A percentile compares a stretch with the other conserved stretches of the same genome.
These are phyloP conservation scores for Thunnus maccoyii DNA, from an alignment of 2,113 vertebrate species.

Conservation along the genomic window DNA sequence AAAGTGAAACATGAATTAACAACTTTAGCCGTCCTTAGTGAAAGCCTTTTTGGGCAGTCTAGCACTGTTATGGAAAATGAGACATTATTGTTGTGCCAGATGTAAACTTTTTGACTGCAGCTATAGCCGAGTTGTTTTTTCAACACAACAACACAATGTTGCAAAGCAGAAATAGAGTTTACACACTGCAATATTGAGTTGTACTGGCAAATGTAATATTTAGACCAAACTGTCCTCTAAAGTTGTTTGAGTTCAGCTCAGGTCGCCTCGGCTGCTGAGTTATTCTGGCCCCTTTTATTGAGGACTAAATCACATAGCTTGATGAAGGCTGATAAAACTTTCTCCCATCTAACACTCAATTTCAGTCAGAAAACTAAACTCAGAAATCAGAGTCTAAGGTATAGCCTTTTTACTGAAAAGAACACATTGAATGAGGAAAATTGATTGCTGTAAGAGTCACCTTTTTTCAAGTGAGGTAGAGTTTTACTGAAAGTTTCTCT, in stretches of 20 bases:
- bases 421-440: not conserved
- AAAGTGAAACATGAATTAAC: too few species aligned
- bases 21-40: too few species aligned
- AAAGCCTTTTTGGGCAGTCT: not conserved
- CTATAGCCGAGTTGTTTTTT: not conserved
- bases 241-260: slow-evolving; percentile 6
- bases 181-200: not conserved
- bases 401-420: not conserved
- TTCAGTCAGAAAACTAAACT: too few species aligned
- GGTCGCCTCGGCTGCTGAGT: not conserved
- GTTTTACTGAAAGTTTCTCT: too few species aligned
- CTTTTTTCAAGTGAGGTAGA: too few species aligned
- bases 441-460: not conserved
- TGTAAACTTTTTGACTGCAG: not conserved
- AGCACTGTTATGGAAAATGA: not conserved
- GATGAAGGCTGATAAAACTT: not conserved
- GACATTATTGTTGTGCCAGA: not conserved
- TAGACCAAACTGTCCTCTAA: not conserved
- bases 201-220: slow-evolving; percentile 6
- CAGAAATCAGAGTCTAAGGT: not conserved
- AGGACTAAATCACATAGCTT: not conserved
- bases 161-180: not conserved
- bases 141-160: not conserved
- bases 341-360: too few species aligned
- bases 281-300: not conserved